A percentile compares a stretch with the other conserved stretches of the same genome.
These are phyloP conservation scores for Thryonomys swinderianus DNA, from an alignment of 2,113 vertebrate genomes.

Conservation along the genomic window DNA sequence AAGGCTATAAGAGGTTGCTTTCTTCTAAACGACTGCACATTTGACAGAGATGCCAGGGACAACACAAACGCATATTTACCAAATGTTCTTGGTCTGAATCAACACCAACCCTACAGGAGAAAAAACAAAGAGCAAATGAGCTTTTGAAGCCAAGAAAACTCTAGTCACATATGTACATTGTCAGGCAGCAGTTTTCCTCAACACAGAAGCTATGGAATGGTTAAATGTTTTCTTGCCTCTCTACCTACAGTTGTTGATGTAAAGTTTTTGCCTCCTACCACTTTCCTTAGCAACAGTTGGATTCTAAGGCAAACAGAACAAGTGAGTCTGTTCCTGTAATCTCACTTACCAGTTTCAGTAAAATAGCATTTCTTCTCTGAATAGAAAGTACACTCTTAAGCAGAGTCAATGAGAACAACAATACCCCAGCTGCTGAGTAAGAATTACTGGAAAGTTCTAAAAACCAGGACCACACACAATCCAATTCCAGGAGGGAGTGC, in stretches of 20 bases:
- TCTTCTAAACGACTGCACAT: slow-evolving; percentile 40
- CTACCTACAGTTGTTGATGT: neutral
- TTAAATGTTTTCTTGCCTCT: slow-evolving; percentile 28
- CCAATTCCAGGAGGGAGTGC: slow-evolving; percentile 4
- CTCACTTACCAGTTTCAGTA: slow-evolving; percentile 53
- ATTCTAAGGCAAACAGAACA: slow-evolving; percentile 43
- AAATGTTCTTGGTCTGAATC: slow-evolving; percentile 95
- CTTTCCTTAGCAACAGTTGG: slow-evolving; percentile 61
- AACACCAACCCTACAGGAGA: slow-evolving; percentile 93
- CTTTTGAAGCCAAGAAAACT: slow-evolving; percentile 37
- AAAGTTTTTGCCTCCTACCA: slow-evolving; percentile 30
- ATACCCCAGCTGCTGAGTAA: neutral
- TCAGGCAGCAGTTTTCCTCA: slow-evolving; percentile 26
- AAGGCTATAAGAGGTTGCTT: slow-evolving; percentile 26
- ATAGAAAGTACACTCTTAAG: neutral
- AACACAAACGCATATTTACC: slow-evolving; percentile 86
- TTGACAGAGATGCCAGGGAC: slow-evolving; percentile 52
- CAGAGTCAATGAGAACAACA: neutral
- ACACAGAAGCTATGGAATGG: neutral
- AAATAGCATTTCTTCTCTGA: slow-evolving; percentile 34
- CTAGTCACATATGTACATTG: neutral
- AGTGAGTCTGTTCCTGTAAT: slow-evolving; percentile 10
- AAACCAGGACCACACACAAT: neutral
- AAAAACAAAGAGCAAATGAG: slow-evolving; percentile 75
- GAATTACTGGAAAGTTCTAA: neutral